Conservation (phyloP, 2,113 vertebrate genomes). For the Bungarus multicinctus region DNA sequence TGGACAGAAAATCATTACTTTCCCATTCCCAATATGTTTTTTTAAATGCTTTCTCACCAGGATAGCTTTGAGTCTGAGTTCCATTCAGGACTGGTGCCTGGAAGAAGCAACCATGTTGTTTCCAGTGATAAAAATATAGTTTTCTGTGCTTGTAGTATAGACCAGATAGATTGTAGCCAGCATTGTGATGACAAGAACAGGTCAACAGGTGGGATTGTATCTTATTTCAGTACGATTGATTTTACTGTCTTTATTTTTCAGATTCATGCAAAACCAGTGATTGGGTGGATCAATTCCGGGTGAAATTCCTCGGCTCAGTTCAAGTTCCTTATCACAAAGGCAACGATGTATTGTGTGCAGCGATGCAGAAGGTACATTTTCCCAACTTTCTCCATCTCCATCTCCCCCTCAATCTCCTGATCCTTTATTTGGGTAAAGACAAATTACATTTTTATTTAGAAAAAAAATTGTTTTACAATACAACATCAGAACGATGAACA, state of each 20-base stretch:
- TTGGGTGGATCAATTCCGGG: conserved; percentile 89
- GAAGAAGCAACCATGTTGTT: not conserved
- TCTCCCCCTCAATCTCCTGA: not conserved
- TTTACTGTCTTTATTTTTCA: conserved; percentile 44
- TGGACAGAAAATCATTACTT: not conserved
- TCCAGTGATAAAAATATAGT: not conserved
- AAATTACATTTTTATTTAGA: not conserved
- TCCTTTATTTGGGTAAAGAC: not conserved
- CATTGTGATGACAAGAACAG: not conserved
- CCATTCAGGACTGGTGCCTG: not conserved
- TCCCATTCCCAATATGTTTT: not conserved
- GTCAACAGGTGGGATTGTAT: not conserved
- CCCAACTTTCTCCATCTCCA: not conserved
- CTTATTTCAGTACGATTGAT: not conserved
- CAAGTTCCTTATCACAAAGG: conserved; percentile 97
- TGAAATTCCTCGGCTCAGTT: conserved; percentile 95
- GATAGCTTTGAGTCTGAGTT: not conserved
- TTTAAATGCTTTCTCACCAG: not conserved
- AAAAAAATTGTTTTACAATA: not conserved
- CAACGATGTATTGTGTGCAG: conserved; percentile 94
- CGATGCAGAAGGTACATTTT: conserved; percentile 94
- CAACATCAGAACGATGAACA: not conserved
- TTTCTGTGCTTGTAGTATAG: not conserved
- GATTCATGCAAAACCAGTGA: conserved; percentile 80
- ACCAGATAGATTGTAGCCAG: not conserved